Evolutionary conservation across 2,888 invertebrate species (phyloP), one percentile per base, ranked within the genome.

Genomic region (Tetrapedia diversipes): DNA sequence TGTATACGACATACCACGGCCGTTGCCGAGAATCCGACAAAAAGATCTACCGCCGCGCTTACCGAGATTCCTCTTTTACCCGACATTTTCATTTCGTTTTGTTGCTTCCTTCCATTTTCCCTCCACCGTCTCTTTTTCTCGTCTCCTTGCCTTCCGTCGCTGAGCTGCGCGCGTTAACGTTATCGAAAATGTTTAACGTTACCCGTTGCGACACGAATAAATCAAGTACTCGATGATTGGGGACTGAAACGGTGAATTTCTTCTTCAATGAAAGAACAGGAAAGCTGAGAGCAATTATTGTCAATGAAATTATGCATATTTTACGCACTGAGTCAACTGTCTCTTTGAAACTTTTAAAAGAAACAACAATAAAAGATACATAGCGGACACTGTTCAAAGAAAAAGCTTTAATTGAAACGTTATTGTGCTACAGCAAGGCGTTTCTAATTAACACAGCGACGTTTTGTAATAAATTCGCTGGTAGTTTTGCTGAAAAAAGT

Each of bases 21-120:
- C 79, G 79, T 72, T 69, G 49, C 82, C 57, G 79, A 71, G 45
- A 60, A 63, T 47, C 69, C 69, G 51, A 71, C 76, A 79, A 82
- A 79, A 81, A 79, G 79, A 82, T 72, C 67, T 56, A 63, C 71
- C 80, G 34, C 43, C 43, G 43, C 56, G 61, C 61, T 57, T 61
- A 51, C 71, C 53, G 71, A 73, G 71, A 75, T 71, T 76, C 51
- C 60, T 41, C 68, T 74, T 65, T 59, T 43, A 49, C 71, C 49
- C 69, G 57, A 64, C 54, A 63, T 77, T 80, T 80, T 73, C 73
- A 70, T 73, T 49, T 53, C 66, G 61, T 57, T 77, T 63, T 34
- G 47, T 47, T 47, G 22, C 47, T 29, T 22, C 32, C 37, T 39
- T 37, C 10, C 22, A 8, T 27, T 19, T 22, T n/a, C 11, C 29